Percentiles rank a stretch among this genome's conserved stretches.
Conservation (phyloP, 2,888 invertebrate genomes). For the Ornithoptera priamus region DNA sequence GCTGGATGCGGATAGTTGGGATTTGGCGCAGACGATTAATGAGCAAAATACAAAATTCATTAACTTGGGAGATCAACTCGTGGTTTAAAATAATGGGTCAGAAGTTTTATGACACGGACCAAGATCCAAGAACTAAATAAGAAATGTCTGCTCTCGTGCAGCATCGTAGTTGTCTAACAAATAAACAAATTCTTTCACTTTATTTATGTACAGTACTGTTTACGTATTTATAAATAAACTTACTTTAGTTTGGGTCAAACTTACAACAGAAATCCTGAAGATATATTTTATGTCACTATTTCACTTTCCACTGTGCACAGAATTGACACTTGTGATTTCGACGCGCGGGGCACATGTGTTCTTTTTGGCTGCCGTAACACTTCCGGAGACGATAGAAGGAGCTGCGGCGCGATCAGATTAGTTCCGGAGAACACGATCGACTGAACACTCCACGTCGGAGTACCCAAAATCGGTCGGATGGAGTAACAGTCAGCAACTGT, state of each 20-base stretch:
- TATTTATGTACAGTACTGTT: no score
- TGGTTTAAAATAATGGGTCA: not conserved
- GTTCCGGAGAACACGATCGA: not conserved
- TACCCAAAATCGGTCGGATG: slow-evolving; percentile 13
- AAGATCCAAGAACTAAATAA: no score
- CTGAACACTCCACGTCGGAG: slow-evolving; percentile 1
- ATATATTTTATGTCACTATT: slow-evolving; percentile 11
- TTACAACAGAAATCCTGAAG: not conserved
- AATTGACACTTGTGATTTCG: slow-evolving; percentile 21
- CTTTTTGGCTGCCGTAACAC: not conserved
- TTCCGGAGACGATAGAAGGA: not conserved
- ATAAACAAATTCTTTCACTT: no score
- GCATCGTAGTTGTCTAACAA: no score
- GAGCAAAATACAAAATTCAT: not conserved
- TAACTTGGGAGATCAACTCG: not conserved
- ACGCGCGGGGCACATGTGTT: not conserved
- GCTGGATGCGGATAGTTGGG: not conserved
- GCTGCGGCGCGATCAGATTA: not conserved
- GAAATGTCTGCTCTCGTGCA: no score
- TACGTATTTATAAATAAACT: not conserved
- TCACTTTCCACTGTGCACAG: slow-evolving; percentile 16
- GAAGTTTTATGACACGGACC: no score
- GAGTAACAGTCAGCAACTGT: slow-evolving; percentile 14
- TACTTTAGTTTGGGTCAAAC: not conserved
- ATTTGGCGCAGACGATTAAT: not conserved